These are phyloP conservation scores for Cephus sareptanus DNA, from an alignment of 2,888 invertebrate species.

Conservation along the genomic window DNA sequence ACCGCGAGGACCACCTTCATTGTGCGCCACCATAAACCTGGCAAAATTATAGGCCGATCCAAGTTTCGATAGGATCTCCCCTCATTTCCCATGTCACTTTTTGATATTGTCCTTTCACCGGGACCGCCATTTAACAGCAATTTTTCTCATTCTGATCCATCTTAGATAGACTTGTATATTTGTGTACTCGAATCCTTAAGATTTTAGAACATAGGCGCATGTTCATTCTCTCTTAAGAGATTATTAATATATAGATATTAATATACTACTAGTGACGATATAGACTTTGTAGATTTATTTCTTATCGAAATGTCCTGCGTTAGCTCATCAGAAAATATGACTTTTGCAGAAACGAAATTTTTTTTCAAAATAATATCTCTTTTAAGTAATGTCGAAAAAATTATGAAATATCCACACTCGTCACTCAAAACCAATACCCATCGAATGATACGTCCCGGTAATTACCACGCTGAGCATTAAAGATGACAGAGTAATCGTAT, in stretches of 20 bases:
- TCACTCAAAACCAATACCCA: not conserved
- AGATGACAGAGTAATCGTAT: not conserved
- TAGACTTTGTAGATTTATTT: no score
- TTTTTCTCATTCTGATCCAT: not conserved
- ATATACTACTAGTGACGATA: not conserved
- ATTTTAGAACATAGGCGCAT: not conserved
- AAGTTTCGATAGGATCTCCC: not conserved
- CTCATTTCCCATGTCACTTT: not conserved
- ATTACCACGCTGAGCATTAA: not conserved
- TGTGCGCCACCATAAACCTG: conserved; percentile 34
- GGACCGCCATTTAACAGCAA: not conserved
- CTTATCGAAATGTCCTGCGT: no score
- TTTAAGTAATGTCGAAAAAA: no score
- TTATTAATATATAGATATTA: not conserved
- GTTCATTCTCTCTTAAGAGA: not conserved
- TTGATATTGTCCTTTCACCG: conserved; percentile 11
- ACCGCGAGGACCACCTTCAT: conserved; percentile 18
- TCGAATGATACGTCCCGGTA: not conserved
- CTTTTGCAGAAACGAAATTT: no score
- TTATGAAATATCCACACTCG: not conserved
- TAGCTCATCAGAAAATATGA: no score
- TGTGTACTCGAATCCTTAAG: not conserved
- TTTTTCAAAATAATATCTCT: no score
- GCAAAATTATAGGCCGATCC: conserved; percentile 39
- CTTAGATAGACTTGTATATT: not conserved